These are phyloP conservation scores for Serranus cabrilla DNA, from an alignment of 2,797 vertebrate species.

Conservation along the genomic window DNA sequence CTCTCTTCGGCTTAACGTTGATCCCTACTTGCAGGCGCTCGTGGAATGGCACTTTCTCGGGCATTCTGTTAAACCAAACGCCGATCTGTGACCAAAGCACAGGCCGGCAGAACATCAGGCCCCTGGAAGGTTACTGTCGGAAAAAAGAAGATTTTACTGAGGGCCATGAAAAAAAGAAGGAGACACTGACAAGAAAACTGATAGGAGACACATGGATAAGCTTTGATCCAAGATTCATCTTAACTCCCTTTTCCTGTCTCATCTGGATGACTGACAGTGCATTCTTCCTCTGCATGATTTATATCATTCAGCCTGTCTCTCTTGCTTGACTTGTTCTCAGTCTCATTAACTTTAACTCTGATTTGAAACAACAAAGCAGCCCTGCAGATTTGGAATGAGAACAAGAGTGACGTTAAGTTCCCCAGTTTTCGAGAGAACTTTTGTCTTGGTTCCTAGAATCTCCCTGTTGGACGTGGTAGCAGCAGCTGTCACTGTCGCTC, in stretches of 20 bases:
- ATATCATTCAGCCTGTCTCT: background rate
- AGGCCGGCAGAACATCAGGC: conserved; percentile 45
- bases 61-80: conserved; percentile 69
- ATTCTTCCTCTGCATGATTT: conserved; percentile 17
- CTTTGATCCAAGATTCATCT: conserved; percentile 32
- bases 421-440: conserved; percentile 50
- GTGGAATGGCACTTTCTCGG: conserved; percentile 64
- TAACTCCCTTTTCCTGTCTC: conserved; percentile 22
- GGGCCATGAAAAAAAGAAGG: conserved; percentile 14
- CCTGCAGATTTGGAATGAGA: conserved; percentile 44
- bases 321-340: conserved; percentile 4
- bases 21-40: conserved; percentile 74
- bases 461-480: conserved; percentile 70
- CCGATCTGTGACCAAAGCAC: conserved; percentile 68
- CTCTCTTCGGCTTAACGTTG: conserved; percentile 76
- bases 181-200: conserved; percentile 14
- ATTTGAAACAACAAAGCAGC: conserved; percentile 36
- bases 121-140: conserved; percentile 22
- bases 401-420: conserved; percentile 47
- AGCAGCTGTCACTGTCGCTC: conserved; percentile 83
- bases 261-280: conserved; percentile 1
- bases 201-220: background rate
- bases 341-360: conserved; percentile 37
- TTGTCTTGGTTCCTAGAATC: conserved; percentile 75
- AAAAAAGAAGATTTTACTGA: conserved; percentile 14